A percentile compares a stretch with the other conserved stretches of the same genome.
Conservation (phyloP, 1,140 invertebrate genomes). For the Apis laboriosa region DNA sequence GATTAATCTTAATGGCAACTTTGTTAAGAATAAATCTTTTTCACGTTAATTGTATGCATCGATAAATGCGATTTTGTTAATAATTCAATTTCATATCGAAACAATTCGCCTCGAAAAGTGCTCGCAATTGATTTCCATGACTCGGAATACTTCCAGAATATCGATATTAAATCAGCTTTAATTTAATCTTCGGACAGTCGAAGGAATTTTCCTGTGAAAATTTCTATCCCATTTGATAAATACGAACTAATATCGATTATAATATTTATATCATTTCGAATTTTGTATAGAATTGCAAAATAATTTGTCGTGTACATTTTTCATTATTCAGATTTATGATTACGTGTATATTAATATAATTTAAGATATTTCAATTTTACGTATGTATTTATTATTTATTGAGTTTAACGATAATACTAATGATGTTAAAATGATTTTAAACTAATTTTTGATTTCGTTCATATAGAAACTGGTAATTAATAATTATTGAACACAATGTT, state of each 20-base stretch:
- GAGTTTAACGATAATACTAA: not conserved
- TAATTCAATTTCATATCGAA: not conserved
- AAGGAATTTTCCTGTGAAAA: not conserved
- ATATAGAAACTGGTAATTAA: too few relatives aligned
- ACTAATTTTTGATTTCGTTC: too few relatives aligned
- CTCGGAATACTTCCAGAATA: not conserved
- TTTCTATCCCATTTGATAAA: not conserved
- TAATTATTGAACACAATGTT: too few relatives aligned
- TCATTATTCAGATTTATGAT: too few relatives aligned
- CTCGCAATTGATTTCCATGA: slow-evolving; percentile 4
- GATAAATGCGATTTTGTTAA: not conserved
- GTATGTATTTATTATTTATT: not conserved
- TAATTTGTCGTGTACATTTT: not conserved
- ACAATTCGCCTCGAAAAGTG: not conserved
- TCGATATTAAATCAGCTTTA: not conserved
- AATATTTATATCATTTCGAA: not conserved
- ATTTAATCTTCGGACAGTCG: not conserved
- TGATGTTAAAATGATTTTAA: too few relatives aligned
- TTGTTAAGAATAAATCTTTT: not conserved
- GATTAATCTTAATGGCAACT: too few relatives aligned
- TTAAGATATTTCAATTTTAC: too few relatives aligned
- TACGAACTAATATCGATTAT: not conserved
- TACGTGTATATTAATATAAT: too few relatives aligned
- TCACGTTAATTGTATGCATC: not conserved
- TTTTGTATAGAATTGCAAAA: not conserved